Evolutionary conservation across 2,888 invertebrate species (phyloP), one percentile per base, ranked within the genome.

Genomic region (Tiphia femorata): DNA sequence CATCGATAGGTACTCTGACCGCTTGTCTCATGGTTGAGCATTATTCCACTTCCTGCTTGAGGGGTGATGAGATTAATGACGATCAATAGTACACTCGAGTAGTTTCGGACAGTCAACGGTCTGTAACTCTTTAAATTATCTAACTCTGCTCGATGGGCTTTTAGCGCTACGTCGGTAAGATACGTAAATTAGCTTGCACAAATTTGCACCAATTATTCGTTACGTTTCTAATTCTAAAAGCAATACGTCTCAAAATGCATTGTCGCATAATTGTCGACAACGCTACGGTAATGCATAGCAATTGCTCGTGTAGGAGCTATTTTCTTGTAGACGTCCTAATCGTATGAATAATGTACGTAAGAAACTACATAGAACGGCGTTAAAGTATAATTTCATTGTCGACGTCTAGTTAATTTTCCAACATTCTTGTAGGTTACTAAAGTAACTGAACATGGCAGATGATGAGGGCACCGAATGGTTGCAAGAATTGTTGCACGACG

Each of bases 401-500:
- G 25, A 25, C 8, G 5, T 6, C 3, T 7, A 2, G n/a, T 16
- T 35, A 17, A 0, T 17, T 37, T 25, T 12, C 41, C 25, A 19
- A 49, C 19, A 19, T 48, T 20, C 16, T 12, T 38, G 25, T 2
- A 20, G 8, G 21, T n/a, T 25, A 10, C 3, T 2, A 20, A n/a
- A 5, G 17, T 16, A 1, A 50, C 1, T 6, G 20, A 67, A 52
- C 52, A 84, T 85, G 85, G 80, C 84, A 20, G 86, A 86, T 37
- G 84, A 85, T 40, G 87, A 87, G 56, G 88, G 89, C 29, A 90
- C 91, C 12, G 94, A 94, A 81, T 93, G 93, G 92, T 86, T 98
- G 55, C 91, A 91, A 78, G 94, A 95, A 72, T 86, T 98, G 54
- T 85, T 98, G 69, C 89, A 90, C 62, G 95, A 97, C 84, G 95